phyloP scores from a whole-genome alignment of 2,113 vertebrate genomes.

The Mohoua ochrocephala region DNA sequence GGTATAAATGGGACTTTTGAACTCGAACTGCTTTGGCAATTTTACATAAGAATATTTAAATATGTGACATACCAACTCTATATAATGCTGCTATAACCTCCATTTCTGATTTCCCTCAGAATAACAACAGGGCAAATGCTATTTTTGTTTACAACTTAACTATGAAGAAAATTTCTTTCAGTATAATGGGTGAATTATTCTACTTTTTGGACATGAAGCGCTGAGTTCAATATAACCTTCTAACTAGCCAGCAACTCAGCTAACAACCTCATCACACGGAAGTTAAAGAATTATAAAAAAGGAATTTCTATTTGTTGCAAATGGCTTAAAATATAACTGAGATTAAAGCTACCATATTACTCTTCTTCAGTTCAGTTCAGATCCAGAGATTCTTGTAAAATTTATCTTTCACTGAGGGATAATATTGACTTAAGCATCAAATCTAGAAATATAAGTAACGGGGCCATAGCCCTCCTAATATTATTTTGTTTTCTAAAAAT shows the following conservation, averaged over 20 bases:
- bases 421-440: slow-evolving; percentile 28
- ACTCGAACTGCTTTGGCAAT: slow-evolving; percentile 70
- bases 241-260: slow-evolving; percentile 3
- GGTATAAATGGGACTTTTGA: slow-evolving; percentile 67
- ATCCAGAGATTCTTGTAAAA: slow-evolving; percentile 1
- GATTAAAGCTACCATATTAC: slow-evolving; percentile 47
- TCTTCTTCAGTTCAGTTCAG: background rate
- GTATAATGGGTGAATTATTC: slow-evolving; percentile 19
- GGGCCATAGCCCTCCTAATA: slow-evolving; percentile 15
- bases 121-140: slow-evolving; percentile 47
- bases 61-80: slow-evolving; percentile 48
- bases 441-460: slow-evolving; percentile 47
- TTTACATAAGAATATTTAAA: slow-evolving; percentile 65
- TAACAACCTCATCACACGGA: background rate
- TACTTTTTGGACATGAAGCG: slow-evolving; percentile 39
- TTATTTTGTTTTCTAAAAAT: slow-evolving; percentile 54
- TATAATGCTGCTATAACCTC: slow-evolving; percentile 39
- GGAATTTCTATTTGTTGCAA: background rate
- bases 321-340: slow-evolving; percentile 24
- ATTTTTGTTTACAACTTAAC: slow-evolving; percentile 27
- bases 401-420: slow-evolving; percentile 20
- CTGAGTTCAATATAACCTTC: slow-evolving; percentile 44
- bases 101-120: slow-evolving; percentile 17
- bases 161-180: slow-evolving; percentile 39
- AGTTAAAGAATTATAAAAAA: slow-evolving; percentile 6